A percentile compares a stretch with the other conserved stretches of the same genome.
phyloP scores from a whole-genome alignment of 2,888 invertebrate genomes.

The Tiliacea aurago region DNA sequence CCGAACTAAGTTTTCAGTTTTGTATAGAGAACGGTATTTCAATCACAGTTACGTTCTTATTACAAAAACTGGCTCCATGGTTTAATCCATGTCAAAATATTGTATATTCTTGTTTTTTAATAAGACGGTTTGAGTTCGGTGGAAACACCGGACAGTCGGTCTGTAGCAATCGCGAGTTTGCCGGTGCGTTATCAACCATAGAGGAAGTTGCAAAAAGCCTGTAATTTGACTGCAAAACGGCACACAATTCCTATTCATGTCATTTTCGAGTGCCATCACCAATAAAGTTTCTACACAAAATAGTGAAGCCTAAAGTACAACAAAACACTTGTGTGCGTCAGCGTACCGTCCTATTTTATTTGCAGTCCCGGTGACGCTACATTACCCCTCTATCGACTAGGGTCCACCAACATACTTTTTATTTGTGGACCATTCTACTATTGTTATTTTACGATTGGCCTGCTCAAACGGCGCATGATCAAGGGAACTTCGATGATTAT shows the following conservation, averaged over 20 bases:
- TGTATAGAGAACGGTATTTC: too few species aligned
- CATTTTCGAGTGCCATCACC: not conserved
- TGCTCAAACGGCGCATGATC: slow-evolving; percentile 47
- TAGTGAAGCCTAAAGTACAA: not conserved
- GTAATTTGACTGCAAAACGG: not conserved
- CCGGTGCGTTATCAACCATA: not conserved
- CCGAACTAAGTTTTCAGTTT: too few species aligned
- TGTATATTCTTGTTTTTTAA: too few species aligned
- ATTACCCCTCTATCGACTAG: slow-evolving; percentile 68
- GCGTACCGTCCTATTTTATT: slow-evolving; percentile 64
- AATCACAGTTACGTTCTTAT: too few species aligned
- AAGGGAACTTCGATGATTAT: slow-evolving; percentile 47
- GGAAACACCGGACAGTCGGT: too few species aligned
- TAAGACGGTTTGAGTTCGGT: too few species aligned
- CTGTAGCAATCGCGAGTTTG: not conserved
- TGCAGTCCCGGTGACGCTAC: slow-evolving; percentile 66
- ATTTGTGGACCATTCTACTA: slow-evolving; percentile 66
- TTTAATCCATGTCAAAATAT: too few species aligned
- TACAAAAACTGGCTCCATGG: too few species aligned
- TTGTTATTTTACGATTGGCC: slow-evolving; percentile 63
- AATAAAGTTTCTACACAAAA: not conserved
- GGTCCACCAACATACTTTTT: slow-evolving; percentile 69
- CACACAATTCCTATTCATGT: not conserved
- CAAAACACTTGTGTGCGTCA: slow-evolving; percentile 32
- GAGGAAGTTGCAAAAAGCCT: not conserved